Conservation (phyloP, 2,113 vertebrate genomes). For the Pipa parva region DNA sequence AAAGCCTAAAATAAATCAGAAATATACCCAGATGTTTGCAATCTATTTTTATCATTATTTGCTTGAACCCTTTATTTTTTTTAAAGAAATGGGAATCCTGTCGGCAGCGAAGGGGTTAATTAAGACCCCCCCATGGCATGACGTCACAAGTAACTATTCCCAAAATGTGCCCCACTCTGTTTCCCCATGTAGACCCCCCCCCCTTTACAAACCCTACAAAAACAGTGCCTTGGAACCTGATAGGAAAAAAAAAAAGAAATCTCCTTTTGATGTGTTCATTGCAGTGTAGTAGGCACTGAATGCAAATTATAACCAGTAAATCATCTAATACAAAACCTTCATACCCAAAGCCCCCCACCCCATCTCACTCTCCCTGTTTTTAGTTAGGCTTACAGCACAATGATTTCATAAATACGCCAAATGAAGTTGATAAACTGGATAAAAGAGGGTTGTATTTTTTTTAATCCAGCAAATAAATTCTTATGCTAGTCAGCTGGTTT, state of each 20-base stretch:
- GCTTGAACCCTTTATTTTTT: too few relatives aligned
- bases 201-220: neutral
- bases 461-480: slow-evolving; percentile 26
- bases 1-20: too few relatives aligned
- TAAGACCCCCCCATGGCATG: neutral
- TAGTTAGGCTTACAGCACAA: slow-evolving; percentile 19
- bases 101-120: too few relatives aligned
- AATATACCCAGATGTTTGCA: neutral
- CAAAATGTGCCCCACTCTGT: neutral
- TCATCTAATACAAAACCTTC: slow-evolving; percentile 17
- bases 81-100: too few relatives aligned
- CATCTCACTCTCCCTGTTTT: neutral
- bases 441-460: slow-evolving; percentile 20
- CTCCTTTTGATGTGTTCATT: slow-evolving; percentile 10
- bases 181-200: too few relatives aligned
- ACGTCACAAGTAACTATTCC: slow-evolving; percentile 8
- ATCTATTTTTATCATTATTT: neutral
- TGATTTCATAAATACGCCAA: slow-evolving; percentile 30
- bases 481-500: slow-evolving; percentile 77
- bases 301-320: slow-evolving; percentile 34
- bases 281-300: slow-evolving; percentile 23
- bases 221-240: slow-evolving; percentile 24
- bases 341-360: neutral
- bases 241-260: slow-evolving; percentile 15
- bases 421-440: slow-evolving; percentile 40